A percentile compares a stretch with the other conserved stretches of the same genome.
phyloP scores from a whole-genome alignment of 2,888 invertebrate species.

The Cephus nigrinus region DNA sequence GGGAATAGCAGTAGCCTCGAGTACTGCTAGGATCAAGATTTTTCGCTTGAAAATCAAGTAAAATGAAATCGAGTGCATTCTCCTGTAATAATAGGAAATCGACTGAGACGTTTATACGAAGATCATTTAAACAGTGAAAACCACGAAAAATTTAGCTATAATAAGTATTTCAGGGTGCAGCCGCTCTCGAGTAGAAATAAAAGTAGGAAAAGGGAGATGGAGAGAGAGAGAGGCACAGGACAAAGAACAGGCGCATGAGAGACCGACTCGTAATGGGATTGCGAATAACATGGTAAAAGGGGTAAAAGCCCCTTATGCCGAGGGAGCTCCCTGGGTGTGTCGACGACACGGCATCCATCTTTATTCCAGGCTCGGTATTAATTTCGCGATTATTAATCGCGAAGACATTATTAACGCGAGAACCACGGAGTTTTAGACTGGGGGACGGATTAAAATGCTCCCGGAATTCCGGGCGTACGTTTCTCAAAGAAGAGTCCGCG shows the following conservation, averaged over 20 bases:
- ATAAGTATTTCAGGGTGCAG: too few relatives aligned
- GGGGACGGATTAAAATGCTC: slow-evolving; percentile 9
- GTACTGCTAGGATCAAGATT: too few relatives aligned
- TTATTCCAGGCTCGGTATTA: slow-evolving; percentile 22
- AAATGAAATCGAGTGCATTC: too few relatives aligned
- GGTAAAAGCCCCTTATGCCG: slow-evolving; percentile 13
- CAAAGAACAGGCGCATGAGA: neutral
- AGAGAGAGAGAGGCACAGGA: neutral
- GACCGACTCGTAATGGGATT: slow-evolving; percentile 28
- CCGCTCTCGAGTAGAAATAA: too few relatives aligned
- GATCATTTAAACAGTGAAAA: too few relatives aligned
- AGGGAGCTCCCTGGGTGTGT: slow-evolving; percentile 10
- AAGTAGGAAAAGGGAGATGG: too few relatives aligned
- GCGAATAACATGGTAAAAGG: slow-evolving; percentile 23
- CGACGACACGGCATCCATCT: slow-evolving; percentile 24
- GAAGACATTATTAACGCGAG: slow-evolving; percentile 17
- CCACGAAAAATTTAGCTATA: too few relatives aligned
- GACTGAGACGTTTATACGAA: too few relatives aligned
- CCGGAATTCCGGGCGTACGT: neutral
- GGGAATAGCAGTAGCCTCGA: too few relatives aligned
- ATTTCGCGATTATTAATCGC: slow-evolving; percentile 24
- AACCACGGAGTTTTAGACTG: neutral
- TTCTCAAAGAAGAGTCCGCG: neutral
- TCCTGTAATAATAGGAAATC: too few relatives aligned
- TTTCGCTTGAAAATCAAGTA: too few relatives aligned